These are phyloP conservation scores for Pocillopora grandis DNA, from an alignment of 92 coral and sea anemone genomes.

Conservation along the genomic window DNA sequence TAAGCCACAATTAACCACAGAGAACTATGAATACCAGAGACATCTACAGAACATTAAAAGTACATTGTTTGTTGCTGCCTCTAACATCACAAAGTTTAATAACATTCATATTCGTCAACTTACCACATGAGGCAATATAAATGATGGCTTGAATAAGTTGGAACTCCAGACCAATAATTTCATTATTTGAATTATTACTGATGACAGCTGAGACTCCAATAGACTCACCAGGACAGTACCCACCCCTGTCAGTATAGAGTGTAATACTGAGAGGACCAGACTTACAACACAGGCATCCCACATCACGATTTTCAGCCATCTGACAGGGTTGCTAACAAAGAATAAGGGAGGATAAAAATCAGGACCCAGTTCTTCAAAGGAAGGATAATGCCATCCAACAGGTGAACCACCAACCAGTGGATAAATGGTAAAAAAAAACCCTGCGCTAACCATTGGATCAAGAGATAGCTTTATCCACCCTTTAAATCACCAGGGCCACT, in stretches of 20 bases:
- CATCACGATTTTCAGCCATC: constrained; percentile 44
- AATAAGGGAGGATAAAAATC: neutral
- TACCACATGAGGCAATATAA: constrained; percentile 33
- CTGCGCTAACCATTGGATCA: no score
- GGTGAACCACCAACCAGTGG: no score
- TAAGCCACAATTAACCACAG: no score
- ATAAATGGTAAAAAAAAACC: no score
- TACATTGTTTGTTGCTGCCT: no score
- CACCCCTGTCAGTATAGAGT: constrained; percentile 82
- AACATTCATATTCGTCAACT: neutral
- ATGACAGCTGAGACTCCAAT: constrained; percentile 77
- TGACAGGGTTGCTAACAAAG: constrained; percentile 62
- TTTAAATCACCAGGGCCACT: no score
- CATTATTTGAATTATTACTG: constrained; percentile 67
- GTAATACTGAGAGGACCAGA: constrained; percentile 73
- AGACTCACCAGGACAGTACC: constrained; percentile 92
- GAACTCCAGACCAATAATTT: constrained; percentile 66
- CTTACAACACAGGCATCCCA: constrained; percentile 67
- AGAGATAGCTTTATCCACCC: no score
- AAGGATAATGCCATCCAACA: no score
- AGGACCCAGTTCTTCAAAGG: neutral
- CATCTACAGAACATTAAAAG: no score
- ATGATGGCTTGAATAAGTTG: constrained; percentile 55
- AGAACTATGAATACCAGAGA: no score
- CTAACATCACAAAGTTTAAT: no score